Evolutionary conservation across 2,797 vertebrate species (phyloP).

Genomic region (Crossoptilon crossoptilon): DNA sequence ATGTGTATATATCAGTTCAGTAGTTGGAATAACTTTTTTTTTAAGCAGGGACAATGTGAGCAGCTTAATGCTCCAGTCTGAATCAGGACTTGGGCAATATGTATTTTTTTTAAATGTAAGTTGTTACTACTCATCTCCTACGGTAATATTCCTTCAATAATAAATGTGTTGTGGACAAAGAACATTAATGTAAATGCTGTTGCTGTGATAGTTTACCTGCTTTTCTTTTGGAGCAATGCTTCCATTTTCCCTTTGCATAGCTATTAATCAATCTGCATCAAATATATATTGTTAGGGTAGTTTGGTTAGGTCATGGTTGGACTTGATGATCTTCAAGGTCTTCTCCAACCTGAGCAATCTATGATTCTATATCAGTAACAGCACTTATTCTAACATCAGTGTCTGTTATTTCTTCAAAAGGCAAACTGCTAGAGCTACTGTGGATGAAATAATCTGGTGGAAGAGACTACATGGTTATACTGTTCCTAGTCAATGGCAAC

Average conservation of each 20-base stretch:
- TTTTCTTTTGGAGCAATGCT: background rate
- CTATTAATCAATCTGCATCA: background rate
- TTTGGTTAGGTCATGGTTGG: too few species aligned
- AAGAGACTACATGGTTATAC: background rate
- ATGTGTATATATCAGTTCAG: background rate
- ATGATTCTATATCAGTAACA: background rate
- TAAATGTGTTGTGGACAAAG: background rate
- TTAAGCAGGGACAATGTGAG: background rate
- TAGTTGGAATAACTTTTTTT: background rate
- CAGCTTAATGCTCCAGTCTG: background rate
- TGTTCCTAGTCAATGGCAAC: background rate
- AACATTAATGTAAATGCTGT: background rate
- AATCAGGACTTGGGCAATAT: background rate
- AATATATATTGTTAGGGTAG: background rate
- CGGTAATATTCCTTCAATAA: background rate
- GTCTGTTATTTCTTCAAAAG: background rate
- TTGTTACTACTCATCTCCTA: background rate
- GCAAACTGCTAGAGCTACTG: background rate
- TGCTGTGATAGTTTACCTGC: background rate
- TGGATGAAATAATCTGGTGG: background rate
- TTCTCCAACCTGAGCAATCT: too few species aligned
- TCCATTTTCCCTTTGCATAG: background rate
- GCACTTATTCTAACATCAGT: background rate
- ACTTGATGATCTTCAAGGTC: too few species aligned
- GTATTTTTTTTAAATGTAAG: background rate